phyloP scores from a whole-genome alignment of 2,797 vertebrate species.

The Antrozous pallidus region DNA sequence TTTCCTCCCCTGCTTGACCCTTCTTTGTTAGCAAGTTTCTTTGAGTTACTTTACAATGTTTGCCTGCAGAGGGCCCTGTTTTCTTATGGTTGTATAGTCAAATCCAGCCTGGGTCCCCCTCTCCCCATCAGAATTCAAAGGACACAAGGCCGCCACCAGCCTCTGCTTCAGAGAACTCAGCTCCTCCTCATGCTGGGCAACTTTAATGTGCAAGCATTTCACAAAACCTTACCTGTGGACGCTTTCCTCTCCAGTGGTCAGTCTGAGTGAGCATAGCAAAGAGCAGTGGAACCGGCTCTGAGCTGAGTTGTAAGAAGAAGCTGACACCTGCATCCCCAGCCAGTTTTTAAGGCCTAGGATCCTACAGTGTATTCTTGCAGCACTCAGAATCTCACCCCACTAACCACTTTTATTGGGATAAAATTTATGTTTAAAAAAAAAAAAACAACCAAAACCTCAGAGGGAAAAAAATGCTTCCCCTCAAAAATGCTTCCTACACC shows the following conservation, averaged over 20 bases:
- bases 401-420: slow-evolving; percentile 42
- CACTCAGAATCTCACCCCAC: neutral
- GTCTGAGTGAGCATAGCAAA: neutral
- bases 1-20: neutral
- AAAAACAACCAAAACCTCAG: neutral
- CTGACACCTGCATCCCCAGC: neutral
- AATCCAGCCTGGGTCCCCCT: neutral
- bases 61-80: neutral
- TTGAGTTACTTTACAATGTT: neutral
- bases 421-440: slow-evolving; percentile 22
- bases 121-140: neutral
- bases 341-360: slow-evolving; percentile 28
- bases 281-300: neutral
- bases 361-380: neutral
- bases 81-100: neutral
- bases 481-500: neutral
- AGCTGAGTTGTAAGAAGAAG: neutral
- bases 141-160: neutral
- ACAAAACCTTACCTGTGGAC: neutral
- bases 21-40: neutral
- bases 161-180: neutral
- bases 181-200: neutral
- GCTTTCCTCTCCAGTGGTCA: neutral
- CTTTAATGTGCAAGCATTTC: neutral
- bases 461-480: neutral